Conservation (phyloP, 2,113 vertebrate genomes). For the Dicerorhinus sumatrensis region DNA sequence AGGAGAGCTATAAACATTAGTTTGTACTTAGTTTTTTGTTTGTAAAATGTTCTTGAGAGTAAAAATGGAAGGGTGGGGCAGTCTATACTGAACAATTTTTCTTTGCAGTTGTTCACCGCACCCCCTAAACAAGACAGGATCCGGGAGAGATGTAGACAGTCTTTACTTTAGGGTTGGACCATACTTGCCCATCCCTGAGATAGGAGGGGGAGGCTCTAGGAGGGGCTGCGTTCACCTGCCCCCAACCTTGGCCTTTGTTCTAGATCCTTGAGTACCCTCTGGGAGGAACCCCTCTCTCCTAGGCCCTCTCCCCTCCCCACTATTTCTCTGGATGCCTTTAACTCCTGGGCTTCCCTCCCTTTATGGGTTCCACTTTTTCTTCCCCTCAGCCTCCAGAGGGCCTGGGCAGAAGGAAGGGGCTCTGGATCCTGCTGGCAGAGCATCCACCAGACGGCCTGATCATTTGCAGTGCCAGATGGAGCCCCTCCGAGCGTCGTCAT, state of each 20-base stretch:
- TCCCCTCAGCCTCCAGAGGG: not conserved
- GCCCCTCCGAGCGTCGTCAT: not conserved
- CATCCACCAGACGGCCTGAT: not conserved
- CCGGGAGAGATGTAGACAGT: not conserved
- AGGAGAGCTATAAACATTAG: constrained; percentile 20
- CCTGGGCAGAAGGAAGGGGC: not conserved
- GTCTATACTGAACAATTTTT: not conserved
- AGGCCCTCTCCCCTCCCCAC: not conserved
- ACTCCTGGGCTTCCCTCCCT: not conserved
- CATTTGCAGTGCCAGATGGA: accelerated
- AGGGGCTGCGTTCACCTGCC: not conserved
- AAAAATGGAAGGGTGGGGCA: not conserved
- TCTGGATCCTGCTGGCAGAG: not conserved
- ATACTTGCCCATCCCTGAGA: not conserved
- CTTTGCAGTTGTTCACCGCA: not conserved
- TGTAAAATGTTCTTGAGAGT: not conserved
- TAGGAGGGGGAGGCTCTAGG: accelerated
- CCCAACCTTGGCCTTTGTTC: not conserved
- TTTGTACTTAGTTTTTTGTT: constrained; percentile 36
- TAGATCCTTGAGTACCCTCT: no score
- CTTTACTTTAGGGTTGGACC: not conserved
- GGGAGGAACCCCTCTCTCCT: not conserved
- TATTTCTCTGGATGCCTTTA: not conserved
- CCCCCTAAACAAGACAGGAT: not conserved
- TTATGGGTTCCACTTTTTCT: not conserved